Conservation (phyloP, 2,113 vertebrate genomes). For the Channa argus region DNA sequence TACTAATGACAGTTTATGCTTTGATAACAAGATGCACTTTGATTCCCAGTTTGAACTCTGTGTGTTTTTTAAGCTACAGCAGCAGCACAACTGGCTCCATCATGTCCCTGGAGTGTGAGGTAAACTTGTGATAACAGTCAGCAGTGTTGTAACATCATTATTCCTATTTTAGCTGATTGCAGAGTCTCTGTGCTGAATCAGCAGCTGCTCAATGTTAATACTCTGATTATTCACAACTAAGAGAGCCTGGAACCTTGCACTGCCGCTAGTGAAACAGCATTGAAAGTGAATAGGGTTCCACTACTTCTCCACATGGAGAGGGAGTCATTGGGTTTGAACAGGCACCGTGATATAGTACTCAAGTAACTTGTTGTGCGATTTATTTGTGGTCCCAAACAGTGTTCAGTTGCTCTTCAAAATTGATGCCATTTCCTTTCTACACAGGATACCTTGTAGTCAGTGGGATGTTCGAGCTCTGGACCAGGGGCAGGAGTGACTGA, state of each 20-base stretch:
- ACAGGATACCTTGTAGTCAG: conserved; percentile 82
- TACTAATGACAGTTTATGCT: conserved; percentile 3
- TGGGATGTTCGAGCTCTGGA: conserved; percentile 86
- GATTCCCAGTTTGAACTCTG: conserved; percentile 6
- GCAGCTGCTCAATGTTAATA: conserved; percentile 32
- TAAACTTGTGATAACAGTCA: conserved; percentile 50
- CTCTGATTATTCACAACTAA: conserved; percentile 24
- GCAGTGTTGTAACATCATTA: conserved; percentile 42
- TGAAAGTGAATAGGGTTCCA: background rate
- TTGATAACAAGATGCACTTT: conserved; percentile 25
- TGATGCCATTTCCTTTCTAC: background rate
- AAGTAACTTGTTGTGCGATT: background rate
- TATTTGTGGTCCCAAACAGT: background rate
- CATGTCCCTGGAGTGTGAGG: conserved; percentile 29
- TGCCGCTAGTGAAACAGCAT: background rate
- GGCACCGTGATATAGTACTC: background rate
- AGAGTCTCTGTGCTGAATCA: conserved; percentile 58
- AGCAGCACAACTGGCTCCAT: conserved; percentile 33
- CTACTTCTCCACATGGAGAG: background rate
- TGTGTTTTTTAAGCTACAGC: conserved; percentile 15
- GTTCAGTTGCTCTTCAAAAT: background rate
- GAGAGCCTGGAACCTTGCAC: background rate
- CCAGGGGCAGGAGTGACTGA: conserved; percentile 80
- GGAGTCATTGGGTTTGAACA: background rate
- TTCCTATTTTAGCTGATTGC: conserved; percentile 56